Conservation (phyloP, 2,888 invertebrate species). For the Volucella inflata region DNA sequence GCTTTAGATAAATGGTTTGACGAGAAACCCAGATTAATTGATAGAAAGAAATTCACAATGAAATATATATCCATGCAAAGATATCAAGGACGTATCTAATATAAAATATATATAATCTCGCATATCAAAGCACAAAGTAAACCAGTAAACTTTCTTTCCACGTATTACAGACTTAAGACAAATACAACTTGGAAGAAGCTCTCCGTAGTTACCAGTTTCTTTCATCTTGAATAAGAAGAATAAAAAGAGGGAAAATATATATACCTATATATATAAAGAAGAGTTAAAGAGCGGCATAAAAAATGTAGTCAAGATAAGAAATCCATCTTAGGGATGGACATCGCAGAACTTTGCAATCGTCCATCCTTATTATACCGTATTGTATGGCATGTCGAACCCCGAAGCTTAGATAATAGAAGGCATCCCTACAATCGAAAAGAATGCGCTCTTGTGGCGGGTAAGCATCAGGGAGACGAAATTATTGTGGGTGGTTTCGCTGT, state of each 20-base stretch:
- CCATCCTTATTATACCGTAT: constrained; percentile 67
- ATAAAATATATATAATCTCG: too few species aligned
- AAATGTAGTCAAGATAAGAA: constrained; percentile 69
- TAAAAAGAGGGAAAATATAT: constrained; percentile 44
- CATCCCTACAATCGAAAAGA: constrained; percentile 16
- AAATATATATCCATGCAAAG: too few species aligned
- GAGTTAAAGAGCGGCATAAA: constrained; percentile 68
- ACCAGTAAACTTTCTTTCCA: too few species aligned
- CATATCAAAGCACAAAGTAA: too few species aligned
- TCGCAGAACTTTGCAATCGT: constrained; percentile 63
- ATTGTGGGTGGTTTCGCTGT: constrained; percentile 12
- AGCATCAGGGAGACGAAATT: constrained; percentile 23
- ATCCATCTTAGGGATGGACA: constrained; percentile 73
- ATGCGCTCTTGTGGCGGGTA: constrained; percentile 30
- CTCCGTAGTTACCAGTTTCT: constrained; percentile 19
- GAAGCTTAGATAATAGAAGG: constrained; percentile 44
- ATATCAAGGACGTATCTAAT: too few species aligned
- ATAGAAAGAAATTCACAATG: too few species aligned
- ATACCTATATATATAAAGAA: constrained; percentile 68
- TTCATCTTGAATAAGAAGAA: constrained; percentile 2
- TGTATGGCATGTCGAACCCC: constrained; percentile 48
- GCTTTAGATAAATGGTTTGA: too few species aligned
- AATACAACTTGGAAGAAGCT: background rate
- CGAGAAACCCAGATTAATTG: too few species aligned
- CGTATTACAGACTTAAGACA: too few species aligned